Percentiles rank a stretch among this genome's conserved stretches.
Conservation (phyloP, 2,888 invertebrate species). For the Tortrix viridana region DNA sequence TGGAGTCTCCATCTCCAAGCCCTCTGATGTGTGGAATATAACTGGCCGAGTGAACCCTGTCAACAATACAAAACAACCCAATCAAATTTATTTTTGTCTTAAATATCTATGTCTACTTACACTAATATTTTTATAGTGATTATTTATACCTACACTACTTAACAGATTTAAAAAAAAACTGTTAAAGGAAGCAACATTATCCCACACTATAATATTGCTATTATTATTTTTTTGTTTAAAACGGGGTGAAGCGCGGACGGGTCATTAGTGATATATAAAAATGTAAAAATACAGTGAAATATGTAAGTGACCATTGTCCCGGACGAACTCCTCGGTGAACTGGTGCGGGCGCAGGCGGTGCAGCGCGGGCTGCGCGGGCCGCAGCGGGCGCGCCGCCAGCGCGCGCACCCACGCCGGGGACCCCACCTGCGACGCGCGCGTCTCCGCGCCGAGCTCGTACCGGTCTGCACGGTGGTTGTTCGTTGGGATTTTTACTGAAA, state of each 20-base stretch:
- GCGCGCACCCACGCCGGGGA: slow-evolving; percentile 77
- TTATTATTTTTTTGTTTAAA: no score
- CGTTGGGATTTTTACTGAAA: slow-evolving; percentile 78
- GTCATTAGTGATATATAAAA: no score
- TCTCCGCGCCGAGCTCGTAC: slow-evolving; percentile 77
- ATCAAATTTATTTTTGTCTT: no score
- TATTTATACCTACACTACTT: no score
- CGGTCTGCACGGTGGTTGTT: slow-evolving; percentile 80
- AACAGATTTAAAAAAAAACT: no score
- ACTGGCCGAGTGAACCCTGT: slow-evolving; percentile 76
- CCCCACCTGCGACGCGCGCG: slow-evolving; percentile 72
- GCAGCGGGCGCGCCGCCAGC: slow-evolving; percentile 65
- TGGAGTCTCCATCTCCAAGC: slow-evolving; percentile 76
- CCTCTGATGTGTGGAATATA: slow-evolving; percentile 69
- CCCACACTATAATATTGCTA: no score
- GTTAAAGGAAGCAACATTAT: no score
- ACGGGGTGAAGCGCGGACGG: no score
- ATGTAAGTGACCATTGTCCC: slow-evolving; percentile 79
- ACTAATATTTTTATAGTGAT: no score
- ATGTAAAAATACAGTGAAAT: no score
- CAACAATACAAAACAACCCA: slow-evolving; percentile 18
- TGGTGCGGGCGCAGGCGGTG: slow-evolving; percentile 66
- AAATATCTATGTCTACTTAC: no score
- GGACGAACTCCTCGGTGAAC: slow-evolving; percentile 76
- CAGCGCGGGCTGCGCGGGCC: slow-evolving; percentile 64